Evolutionary conservation across 1,140 invertebrate genomes (phyloP).

Genomic region (Contarinia nasturtii): DNA sequence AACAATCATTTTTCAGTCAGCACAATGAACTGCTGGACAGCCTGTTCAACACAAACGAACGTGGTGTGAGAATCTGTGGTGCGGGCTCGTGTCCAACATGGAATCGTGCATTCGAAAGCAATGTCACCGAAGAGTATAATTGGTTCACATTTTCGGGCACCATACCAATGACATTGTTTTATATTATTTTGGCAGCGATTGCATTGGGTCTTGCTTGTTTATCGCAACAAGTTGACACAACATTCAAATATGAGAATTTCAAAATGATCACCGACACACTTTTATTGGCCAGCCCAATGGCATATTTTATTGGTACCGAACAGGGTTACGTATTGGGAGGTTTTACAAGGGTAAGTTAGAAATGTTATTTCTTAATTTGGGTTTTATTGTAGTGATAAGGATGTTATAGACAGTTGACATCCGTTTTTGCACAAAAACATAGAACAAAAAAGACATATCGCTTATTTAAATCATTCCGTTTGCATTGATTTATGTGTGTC

Average conservation of each 20-base stretch:
- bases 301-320: constrained; percentile 44
- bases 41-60: constrained; percentile 12
- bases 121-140: background rate
- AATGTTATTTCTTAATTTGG: too few relatives aligned
- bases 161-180: constrained; percentile 32
- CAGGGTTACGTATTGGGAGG: constrained; percentile 46
- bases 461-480: too few relatives aligned
- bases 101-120: constrained; percentile 2
- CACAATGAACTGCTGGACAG: background rate
- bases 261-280: constrained; percentile 26
- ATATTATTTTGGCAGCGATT: constrained; percentile 29
- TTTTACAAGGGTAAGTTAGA: constrained; percentile 32
- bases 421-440: too few relatives aligned
- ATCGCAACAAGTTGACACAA: constrained; percentile 15
- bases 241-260: constrained; percentile 11
- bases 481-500: too few relatives aligned
- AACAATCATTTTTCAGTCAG: background rate
- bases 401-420: too few relatives aligned
- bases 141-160: constrained; percentile 17
- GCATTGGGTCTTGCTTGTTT: constrained; percentile 30
- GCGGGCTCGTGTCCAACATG: constrained; percentile 28
- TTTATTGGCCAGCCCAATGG: constrained; percentile 37
- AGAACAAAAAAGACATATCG: too few relatives aligned
- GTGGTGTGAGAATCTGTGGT: constrained; percentile 30
- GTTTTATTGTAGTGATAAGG: too few relatives aligned